phyloP scores from a whole-genome alignment of 2,888 invertebrate species.

The Temnothorax ravouxi region DNA sequence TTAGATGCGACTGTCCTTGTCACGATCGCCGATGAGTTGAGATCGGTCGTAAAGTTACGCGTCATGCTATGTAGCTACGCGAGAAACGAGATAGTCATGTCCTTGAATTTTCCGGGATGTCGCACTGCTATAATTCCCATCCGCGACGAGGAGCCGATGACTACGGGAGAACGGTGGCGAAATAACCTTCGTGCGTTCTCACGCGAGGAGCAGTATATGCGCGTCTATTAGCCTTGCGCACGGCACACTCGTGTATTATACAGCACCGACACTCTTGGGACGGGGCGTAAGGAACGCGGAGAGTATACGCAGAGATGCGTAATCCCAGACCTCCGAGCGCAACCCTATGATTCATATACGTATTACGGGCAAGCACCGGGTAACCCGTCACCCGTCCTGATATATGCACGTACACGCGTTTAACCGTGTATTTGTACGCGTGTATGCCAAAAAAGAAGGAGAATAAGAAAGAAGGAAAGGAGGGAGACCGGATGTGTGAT shows the following conservation, averaged over 20 bases:
- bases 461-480: background rate
- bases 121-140: constrained; percentile 46
- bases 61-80: background rate
- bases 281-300: constrained; percentile 34
- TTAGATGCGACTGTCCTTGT: background rate
- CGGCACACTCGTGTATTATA: constrained; percentile 47
- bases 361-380: constrained; percentile 43
- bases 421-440: background rate
- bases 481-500: constrained; percentile 12
- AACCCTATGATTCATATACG: constrained; percentile 50
- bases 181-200: constrained; percentile 52
- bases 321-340: constrained; percentile 44
- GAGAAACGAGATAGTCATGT: constrained; percentile 41
- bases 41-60: constrained; percentile 11
- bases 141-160: constrained; percentile 25
- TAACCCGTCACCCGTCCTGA: constrained; percentile 48
- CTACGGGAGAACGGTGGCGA: constrained; percentile 28
- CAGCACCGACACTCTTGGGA: constrained; percentile 44
- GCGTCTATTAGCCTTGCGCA: constrained; percentile 50
- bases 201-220: constrained; percentile 32
- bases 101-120: constrained; percentile 56
- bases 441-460: background rate
- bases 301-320: constrained; percentile 46
- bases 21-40: constrained; percentile 1
- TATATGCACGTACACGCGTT: constrained; percentile 29